Percentiles rank a stretch among this genome's conserved stretches.
Evolutionary conservation across 2,888 invertebrate species (phyloP).

Genomic region (Temnothorax rugatulus): DNA sequence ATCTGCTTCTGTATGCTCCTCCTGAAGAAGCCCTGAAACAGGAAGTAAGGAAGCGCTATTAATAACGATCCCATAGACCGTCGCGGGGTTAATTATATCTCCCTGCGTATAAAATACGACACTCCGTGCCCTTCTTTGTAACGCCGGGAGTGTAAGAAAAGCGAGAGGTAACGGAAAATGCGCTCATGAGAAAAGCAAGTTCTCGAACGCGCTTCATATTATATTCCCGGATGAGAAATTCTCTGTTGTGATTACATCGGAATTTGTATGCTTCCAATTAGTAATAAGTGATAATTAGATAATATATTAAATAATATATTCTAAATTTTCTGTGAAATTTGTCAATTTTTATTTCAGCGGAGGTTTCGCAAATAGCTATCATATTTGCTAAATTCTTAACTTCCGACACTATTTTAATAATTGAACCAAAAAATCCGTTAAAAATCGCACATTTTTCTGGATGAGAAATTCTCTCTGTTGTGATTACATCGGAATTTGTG

Average conservation of each 20-base stretch:
- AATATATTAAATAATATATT: too few relatives aligned
- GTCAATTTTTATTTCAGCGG: not conserved
- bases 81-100: slow-evolving; percentile 48
- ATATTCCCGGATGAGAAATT: not conserved
- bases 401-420: not conserved
- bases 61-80: slow-evolving; percentile 48
- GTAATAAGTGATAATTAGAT: not conserved
- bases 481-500: not conserved
- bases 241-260: not conserved
- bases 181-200: slow-evolving; percentile 35
- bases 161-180: slow-evolving; percentile 37
- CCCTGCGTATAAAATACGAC: slow-evolving; percentile 42
- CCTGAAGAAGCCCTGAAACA: slow-evolving; percentile 96
- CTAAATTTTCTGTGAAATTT: not conserved
- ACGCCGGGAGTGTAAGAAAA: slow-evolving; percentile 31
- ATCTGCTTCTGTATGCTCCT: slow-evolving; percentile 98
- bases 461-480: not conserved
- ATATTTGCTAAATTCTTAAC: not conserved
- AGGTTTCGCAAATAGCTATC: not conserved
- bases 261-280: slow-evolving; percentile 1
- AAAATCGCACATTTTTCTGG: not conserved
- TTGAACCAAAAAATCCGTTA: too few relatives aligned
- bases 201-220: not conserved
- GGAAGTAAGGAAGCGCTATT: slow-evolving; percentile 64
- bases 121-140: slow-evolving; percentile 42